Base-by-base conservation (phyloP, 1,140 invertebrate species). In the Daktulosphaira vitifoliae region DNA sequence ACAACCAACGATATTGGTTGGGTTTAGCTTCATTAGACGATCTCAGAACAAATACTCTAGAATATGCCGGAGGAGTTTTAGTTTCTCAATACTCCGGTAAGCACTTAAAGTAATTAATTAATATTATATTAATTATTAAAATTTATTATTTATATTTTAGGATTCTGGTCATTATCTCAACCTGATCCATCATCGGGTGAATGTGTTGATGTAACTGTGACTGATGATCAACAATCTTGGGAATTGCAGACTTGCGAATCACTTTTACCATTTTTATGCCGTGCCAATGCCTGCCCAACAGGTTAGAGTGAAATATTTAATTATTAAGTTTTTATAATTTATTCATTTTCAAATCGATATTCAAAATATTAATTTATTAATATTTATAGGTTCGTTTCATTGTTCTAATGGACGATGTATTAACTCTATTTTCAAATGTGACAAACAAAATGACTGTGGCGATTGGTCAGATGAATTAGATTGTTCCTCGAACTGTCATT, bases 381-480 rank as follows among this genome's bases (percentile, higher is more conserved):
- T 65, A 70, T 70, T 77, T 73, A 66, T 72, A 85, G 87, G 89
- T 73, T 88, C 89, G 29, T 88, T 90, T 75, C 90, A 92, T 74
- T 96, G 92, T 76, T 91, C 90, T 51, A 96, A 95, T 74, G 91
- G 92, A 46, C 84, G 82, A 74, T 96, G 92, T 76, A 85, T 95
- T 68, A 95, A 94, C 74, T 80, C 83, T 70, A 87, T 85, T 50
- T 95, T 92, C 77, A 84, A 84, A 74, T 95, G 92, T 75, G 92
- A 95, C 75, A 90, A 90, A 72, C 86, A 91, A 78, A 87, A 95
- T 72, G 92, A 96, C 73, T 96, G 92, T 72, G 91, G 90, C 22
- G 92, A 96, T 76, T 84, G 80, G 68, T 91, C 89, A 7, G 92
- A 96, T 75, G 92, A 96, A 80, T 80, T 93, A 67, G 89, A 94